Conservation (phyloP, 2,113 vertebrate species). For the Neoarius graeffei region DNA sequence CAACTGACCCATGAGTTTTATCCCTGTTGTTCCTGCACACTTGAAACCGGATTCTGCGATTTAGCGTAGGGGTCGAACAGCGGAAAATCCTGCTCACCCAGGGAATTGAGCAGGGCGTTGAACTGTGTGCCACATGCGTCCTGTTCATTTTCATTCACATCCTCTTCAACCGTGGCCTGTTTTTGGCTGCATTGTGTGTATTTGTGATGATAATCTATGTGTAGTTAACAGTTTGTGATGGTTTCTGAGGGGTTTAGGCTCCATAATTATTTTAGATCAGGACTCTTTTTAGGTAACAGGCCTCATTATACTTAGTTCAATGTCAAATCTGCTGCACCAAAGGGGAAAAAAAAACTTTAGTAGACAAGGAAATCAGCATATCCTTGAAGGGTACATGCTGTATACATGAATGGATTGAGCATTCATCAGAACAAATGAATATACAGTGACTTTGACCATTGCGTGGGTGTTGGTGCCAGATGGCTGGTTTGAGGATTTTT, state of each 20-base stretch:
- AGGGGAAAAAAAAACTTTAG: not conserved
- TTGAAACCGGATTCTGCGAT: slow-evolving; percentile 2
- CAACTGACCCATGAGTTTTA: not conserved
- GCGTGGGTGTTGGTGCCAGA: not conserved
- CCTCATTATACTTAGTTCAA: not conserved
- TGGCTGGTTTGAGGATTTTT: not conserved
- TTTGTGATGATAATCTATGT: not conserved
- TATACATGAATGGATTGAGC: not conserved
- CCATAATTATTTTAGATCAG: not conserved
- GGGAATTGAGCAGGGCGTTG: not conserved
- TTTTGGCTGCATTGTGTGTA: not conserved
- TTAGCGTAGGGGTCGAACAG: not conserved
- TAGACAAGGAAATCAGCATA: not conserved
- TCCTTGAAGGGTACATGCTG: not conserved
- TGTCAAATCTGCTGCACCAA: not conserved
- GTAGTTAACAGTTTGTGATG: not conserved
- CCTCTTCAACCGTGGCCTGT: not conserved
- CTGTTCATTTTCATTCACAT: not conserved
- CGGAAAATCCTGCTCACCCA: slow-evolving; percentile 10
- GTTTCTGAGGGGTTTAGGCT: not conserved
- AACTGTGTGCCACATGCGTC: not conserved
- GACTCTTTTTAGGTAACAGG: not conserved
- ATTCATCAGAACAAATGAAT: not conserved
- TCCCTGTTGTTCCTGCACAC: not conserved
- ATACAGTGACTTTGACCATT: not conserved